phyloP scores from a whole-genome alignment of 92 coral and sea anemone species.

The Montipora capitata region DNA sequence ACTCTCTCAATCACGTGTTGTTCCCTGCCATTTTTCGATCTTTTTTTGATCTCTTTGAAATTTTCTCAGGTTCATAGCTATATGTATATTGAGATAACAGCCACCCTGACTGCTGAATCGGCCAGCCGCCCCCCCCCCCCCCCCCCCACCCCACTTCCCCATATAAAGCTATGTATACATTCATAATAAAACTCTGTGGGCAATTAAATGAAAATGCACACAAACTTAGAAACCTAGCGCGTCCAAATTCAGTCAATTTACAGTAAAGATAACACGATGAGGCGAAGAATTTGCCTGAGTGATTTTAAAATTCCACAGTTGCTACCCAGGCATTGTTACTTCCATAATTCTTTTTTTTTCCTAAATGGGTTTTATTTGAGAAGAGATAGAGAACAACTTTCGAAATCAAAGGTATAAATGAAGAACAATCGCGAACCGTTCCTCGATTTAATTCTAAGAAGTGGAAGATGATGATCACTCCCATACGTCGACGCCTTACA shows the following conservation, averaged over 20 bases:
- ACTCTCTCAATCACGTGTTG: neutral
- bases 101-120: neutral
- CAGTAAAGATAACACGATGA: neutral
- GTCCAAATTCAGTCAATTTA: neutral
- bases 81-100: neutral
- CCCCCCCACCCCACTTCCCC: too few relatives aligned
- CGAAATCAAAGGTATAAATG: too few relatives aligned
- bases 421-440: too few relatives aligned
- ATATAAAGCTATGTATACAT: neutral
- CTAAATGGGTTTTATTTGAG: neutral
- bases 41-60: neutral
- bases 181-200: neutral
- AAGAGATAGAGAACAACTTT: too few relatives aligned
- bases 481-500: too few relatives aligned
- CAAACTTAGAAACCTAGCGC: neutral
- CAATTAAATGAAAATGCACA: neutral
- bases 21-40: neutral
- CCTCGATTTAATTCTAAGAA: too few relatives aligned
- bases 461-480: too few relatives aligned
- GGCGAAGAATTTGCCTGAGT: neutral
- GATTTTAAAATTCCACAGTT: neutral
- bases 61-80: neutral
- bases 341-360: neutral
- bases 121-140: too few relatives aligned
- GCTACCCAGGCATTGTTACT: neutral